Evolutionary conservation across 2,797 vertebrate species (phyloP).

Genomic region (Pangasius djambal): DNA sequence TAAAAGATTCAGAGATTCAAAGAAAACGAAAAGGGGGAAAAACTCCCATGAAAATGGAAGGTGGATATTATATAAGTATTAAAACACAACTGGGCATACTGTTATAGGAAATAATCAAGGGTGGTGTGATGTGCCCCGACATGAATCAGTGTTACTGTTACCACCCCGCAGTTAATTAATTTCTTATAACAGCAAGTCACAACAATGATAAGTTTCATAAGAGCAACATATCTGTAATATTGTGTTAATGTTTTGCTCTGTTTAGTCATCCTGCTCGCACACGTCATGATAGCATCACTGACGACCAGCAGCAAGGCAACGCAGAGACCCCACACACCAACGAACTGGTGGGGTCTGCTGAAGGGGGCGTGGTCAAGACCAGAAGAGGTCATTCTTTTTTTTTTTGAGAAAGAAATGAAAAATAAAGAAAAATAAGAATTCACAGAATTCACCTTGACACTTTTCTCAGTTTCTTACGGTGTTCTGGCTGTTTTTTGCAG

Average conservation of each 20-base stretch:
- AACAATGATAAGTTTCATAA: neutral
- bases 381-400: constrained; percentile 57
- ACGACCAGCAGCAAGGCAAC: constrained; percentile 58
- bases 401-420: neutral
- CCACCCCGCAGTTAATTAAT: neutral
- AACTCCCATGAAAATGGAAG: no score
- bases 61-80: neutral
- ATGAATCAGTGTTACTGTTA: neutral
- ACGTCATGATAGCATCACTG: constrained; percentile 84
- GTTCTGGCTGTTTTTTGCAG: constrained; percentile 63
- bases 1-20: neutral
- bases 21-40: neutral
- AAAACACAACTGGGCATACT: neutral
- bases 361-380: constrained; percentile 55
- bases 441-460: neutral
- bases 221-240: neutral
- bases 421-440: no score
- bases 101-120: neutral
- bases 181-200: neutral
- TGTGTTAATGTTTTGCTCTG: neutral
- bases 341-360: constrained; percentile 62
- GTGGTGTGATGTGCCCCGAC: neutral
- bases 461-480: neutral
- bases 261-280: constrained; percentile 69
- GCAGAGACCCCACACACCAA: constrained; percentile 59